A percentile compares a stretch with the other conserved stretches of the same genome.
Conservation (phyloP, 2,113 vertebrate species). For the Bolborhynchus lineola region DNA sequence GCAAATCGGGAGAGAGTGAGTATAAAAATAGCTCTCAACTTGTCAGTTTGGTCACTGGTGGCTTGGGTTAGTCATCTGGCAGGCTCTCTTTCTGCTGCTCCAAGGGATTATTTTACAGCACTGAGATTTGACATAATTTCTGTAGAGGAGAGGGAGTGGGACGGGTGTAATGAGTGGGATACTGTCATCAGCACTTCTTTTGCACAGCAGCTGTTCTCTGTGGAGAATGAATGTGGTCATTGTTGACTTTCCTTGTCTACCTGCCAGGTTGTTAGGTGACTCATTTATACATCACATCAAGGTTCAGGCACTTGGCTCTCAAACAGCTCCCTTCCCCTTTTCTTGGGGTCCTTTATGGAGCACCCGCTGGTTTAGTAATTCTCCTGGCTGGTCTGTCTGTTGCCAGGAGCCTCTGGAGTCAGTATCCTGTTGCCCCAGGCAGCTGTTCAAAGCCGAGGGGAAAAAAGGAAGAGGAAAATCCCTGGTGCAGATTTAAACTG, state of each 20-base stretch:
- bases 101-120: conserved; percentile 41
- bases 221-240: conserved; percentile 53
- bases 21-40: conserved; percentile 56
- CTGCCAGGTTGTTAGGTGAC: conserved; percentile 62
- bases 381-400: background rate
- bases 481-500: background rate
- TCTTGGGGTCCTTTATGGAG: background rate
- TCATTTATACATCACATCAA: conserved; percentile 33
- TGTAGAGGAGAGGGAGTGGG: background rate
- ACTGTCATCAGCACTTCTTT: conserved; percentile 58
- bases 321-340: background rate
- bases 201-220: conserved; percentile 60
- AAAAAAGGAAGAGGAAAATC: background rate
- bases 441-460: background rate
- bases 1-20: conserved; percentile 51
- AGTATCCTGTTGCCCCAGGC: background rate
- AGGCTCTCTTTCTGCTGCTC: conserved; percentile 33
- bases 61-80: conserved; percentile 73
- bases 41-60: conserved; percentile 40
- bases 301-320: conserved; percentile 11
- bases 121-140: conserved; percentile 50
- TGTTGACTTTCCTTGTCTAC: conserved; percentile 54
- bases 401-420: background rate
- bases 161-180: background rate
- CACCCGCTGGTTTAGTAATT: background rate